phyloP scores from a whole-genome alignment of 2,888 invertebrate genomes.

The Blera fallax region DNA sequence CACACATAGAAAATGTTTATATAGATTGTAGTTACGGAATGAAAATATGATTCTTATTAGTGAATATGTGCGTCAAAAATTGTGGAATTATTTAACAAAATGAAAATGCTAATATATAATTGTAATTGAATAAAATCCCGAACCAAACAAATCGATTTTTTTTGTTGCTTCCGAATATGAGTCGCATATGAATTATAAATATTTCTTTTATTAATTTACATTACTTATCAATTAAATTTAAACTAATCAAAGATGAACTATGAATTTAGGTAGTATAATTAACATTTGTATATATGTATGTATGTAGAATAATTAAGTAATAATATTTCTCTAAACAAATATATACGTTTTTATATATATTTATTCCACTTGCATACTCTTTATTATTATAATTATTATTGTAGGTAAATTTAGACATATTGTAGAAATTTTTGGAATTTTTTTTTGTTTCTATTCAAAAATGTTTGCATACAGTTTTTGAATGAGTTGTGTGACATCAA shows the following conservation, averaged over 20 bases:
- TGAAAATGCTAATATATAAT: constrained; percentile 5
- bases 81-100: constrained; percentile 8
- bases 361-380: constrained; percentile 19
- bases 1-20: constrained; percentile 31
- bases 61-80: constrained; percentile 57
- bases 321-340: constrained; percentile 53
- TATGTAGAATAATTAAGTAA: constrained; percentile 42
- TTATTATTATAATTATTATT: constrained; percentile 20
- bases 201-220: constrained; percentile 29
- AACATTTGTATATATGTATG: constrained; percentile 34
- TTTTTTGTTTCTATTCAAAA: constrained; percentile 7
- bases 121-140: constrained; percentile 11
- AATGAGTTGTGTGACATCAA: constrained; percentile 48
- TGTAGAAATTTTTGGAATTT: constrained; percentile 10
- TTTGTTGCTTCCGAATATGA: constrained; percentile 12
- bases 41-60: constrained; percentile 12
- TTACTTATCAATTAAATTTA: constrained; percentile 43
- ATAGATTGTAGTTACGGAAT: constrained; percentile 47
- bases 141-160: background rate
- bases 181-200: constrained; percentile 14
- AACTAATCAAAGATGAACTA: constrained; percentile 60
- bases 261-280: constrained; percentile 47
- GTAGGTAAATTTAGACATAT: constrained; percentile 33
- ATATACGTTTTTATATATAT: constrained; percentile 12
- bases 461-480: background rate